A percentile compares a stretch with the other conserved stretches of the same genome.
phyloP scores from a whole-genome alignment of 1,140 invertebrate species.

The Aphelenchoides avenae region DNA sequence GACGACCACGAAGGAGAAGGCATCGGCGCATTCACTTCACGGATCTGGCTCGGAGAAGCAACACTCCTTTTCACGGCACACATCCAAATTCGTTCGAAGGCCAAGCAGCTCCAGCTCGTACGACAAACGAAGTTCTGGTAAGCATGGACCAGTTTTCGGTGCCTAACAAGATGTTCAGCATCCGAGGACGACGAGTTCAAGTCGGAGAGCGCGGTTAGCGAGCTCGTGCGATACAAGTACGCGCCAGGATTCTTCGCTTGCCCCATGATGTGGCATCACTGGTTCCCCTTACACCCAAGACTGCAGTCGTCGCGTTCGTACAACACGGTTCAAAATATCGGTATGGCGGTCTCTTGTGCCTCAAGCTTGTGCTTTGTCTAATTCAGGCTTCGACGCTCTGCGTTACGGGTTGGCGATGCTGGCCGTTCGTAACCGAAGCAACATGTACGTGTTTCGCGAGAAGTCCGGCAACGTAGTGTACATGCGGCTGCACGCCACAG shows the following conservation, averaged over 20 bases:
- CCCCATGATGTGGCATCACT: slow-evolving; percentile 32
- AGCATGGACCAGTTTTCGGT: too few species aligned
- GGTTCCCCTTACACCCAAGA: slow-evolving; percentile 44
- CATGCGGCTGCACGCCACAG: slow-evolving; percentile 31
- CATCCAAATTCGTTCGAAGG: slow-evolving; percentile 24
- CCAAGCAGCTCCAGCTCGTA: slow-evolving; percentile 14
- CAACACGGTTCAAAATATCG: slow-evolving; percentile 19
- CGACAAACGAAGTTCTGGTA: too few species aligned
- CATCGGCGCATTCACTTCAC: too few species aligned
- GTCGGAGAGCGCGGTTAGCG: slow-evolving; percentile 26
- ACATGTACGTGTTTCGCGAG: slow-evolving; percentile 43
- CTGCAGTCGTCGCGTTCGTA: slow-evolving; percentile 26
- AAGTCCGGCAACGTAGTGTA: slow-evolving; percentile 29
- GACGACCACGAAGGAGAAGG: too few species aligned
- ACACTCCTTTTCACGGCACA: background rate
- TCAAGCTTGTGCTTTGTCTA: slow-evolving; percentile 2
- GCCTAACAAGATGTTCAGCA: too few species aligned
- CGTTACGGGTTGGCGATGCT: slow-evolving; percentile 28
- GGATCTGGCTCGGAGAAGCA: background rate
- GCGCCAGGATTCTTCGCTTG: slow-evolving; percentile 41
- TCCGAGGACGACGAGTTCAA: slow-evolving; percentile 31
- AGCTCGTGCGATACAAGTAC: slow-evolving; percentile 37
- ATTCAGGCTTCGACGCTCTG: slow-evolving; percentile 28
- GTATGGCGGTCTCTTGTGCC: background rate
- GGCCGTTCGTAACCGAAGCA: slow-evolving; percentile 35